Conservation (phyloP, 2,113 vertebrate genomes). For the Grallaria varia region DNA sequence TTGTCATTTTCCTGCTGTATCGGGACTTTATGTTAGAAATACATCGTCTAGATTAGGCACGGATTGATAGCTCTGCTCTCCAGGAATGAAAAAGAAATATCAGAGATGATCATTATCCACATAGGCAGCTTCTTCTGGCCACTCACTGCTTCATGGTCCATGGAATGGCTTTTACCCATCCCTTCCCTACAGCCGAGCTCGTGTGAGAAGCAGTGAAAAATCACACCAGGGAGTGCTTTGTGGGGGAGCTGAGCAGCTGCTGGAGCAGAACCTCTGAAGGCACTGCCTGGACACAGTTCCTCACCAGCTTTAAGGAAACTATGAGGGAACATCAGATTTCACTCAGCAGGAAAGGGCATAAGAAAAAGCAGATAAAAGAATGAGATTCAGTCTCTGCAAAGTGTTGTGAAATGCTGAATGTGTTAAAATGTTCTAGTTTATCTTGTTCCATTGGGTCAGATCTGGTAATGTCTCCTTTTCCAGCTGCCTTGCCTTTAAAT, state of each 20-base stretch:
- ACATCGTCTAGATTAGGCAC: conserved; percentile 11
- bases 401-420: neutral
- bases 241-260: neutral
- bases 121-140: neutral
- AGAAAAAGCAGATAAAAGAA: neutral
- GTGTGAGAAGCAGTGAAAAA: neutral
- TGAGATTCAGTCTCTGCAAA: neutral
- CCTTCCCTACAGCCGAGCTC: neutral
- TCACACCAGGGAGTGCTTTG: neutral
- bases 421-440: neutral
- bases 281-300: neutral
- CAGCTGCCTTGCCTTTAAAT: neutral
- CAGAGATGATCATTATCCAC: conserved; percentile 9
- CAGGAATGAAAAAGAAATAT: conserved; percentile 5
- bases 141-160: neutral
- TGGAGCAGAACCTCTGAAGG: neutral
- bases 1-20: conserved; percentile 19
- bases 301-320: neutral
- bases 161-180: neutral
- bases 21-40: neutral
- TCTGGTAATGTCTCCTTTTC: neutral
- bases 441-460: neutral
- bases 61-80: conserved; percentile 31
- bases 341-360: neutral
- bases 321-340: neutral